Evolutionary conservation across 2,888 invertebrate genomes (phyloP), one percentile per base, ranked within the genome.

Genomic region (Acronicta psi): DNA sequence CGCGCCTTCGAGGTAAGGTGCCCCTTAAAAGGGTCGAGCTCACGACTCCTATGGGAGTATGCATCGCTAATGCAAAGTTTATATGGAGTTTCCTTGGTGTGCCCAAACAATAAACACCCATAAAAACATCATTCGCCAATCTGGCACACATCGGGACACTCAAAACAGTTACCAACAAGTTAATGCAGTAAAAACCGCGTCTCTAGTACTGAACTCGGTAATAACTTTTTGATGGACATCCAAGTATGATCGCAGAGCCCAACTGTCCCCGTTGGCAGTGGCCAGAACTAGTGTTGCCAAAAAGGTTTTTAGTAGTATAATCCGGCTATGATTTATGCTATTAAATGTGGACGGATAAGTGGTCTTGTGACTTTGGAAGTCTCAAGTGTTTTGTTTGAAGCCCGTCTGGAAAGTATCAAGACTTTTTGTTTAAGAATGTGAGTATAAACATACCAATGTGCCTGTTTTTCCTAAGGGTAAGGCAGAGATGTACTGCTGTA

Each of bases 191-290:
- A 74, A 70, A 74, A 73, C 75, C 44, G 56, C 56, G 53, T 50
- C 60, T 76, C 44, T 73, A 75, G 52, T 53, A 60, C 52, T 52
- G 54, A 64, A 61, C 44, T 65, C 53, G 5, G 55, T 74, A 69
- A 75, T 71, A 74, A 80, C 69, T 73, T 81, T 79, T 77, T 83
- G 81, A 84, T 83, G 81, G 79, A 85, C 82, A 77, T 77, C 66
- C 77, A 75, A 72, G 73, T 75, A 77, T 82, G 74, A 83, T 84
- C 73, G 68, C 73, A 66, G 44, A 45, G 54, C 75, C 60, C 59
- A 61, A 74, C 74, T 73, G 78, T 73, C 69, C 79, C 61, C 73
- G 64, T 84, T 85, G 84, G 84, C 84, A 84, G 64, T 50, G 25
- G 20, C 43, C 68, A 54, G 75, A 52, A 60, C 59, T 57, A 36